Conservation (phyloP, 1,140 invertebrate genomes). For the Listronotus oregonensis region DNA sequence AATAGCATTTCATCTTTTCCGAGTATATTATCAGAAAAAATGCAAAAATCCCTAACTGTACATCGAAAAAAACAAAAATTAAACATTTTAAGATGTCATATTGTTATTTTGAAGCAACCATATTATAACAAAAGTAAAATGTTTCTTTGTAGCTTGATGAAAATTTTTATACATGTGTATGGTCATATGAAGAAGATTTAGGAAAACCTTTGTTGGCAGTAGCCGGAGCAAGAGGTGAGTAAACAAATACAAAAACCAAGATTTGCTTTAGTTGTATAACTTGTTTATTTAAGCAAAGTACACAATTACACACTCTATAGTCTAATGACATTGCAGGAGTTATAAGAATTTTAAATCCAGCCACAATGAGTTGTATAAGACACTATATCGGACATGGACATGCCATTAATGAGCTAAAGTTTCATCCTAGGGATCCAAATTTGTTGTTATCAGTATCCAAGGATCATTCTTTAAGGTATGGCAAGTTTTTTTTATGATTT, state of each 20-base stretch:
- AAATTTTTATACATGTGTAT: slow-evolving; percentile 96
- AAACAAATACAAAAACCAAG: too few species aligned
- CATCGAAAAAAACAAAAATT: too few species aligned
- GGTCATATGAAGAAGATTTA: slow-evolving; percentile 86
- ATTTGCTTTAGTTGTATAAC: too few species aligned
- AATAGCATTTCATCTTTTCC: too few species aligned
- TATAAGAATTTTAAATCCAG: slow-evolving; percentile 84
- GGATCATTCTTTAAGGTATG: slow-evolving; percentile 83
- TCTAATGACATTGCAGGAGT: slow-evolving; percentile 60
- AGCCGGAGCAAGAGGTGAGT: slow-evolving; percentile 76
- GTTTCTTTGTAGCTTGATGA: slow-evolving; percentile 82
- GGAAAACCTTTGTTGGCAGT: slow-evolving; percentile 85
- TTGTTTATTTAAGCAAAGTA: background rate
- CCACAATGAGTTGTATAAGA: slow-evolving; percentile 83
- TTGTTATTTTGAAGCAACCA: too few species aligned
- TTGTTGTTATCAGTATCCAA: slow-evolving; percentile 92
- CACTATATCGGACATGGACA: slow-evolving; percentile 91
- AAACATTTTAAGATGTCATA: too few species aligned
- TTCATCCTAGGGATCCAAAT: slow-evolving; percentile 88
- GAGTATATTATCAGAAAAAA: too few species aligned
- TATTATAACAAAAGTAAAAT: too few species aligned
- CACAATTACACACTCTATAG: background rate
- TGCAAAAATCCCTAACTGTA: too few species aligned
- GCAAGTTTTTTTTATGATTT: background rate
- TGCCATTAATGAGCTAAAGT: slow-evolving; percentile 93